Evolutionary conservation across 2,113 vertebrate species (phyloP).

Genomic region (Myotis davidii): DNA sequence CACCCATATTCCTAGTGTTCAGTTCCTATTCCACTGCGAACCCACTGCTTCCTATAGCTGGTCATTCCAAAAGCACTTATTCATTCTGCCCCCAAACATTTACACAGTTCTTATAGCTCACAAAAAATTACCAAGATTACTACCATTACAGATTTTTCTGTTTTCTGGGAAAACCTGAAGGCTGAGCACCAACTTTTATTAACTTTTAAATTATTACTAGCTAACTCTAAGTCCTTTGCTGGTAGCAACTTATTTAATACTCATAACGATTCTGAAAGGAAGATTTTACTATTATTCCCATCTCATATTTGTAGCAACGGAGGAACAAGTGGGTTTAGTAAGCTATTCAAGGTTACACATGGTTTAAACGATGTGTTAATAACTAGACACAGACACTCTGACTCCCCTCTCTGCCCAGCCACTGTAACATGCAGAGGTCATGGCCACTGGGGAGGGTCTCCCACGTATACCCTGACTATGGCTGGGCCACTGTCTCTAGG

Average conservation of each 20-base stretch:
- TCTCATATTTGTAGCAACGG: background rate
- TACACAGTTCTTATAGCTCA: background rate
- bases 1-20: too few species aligned
- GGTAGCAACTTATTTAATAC: background rate
- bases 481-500: background rate
- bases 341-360: background rate
- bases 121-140: background rate
- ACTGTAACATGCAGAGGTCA: background rate
- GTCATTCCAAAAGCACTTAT: background rate
- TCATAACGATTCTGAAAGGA: background rate
- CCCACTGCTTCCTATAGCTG: background rate
- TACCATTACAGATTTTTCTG: background rate
- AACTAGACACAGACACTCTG: background rate
- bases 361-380: too few species aligned
- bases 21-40: background rate
- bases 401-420: background rate
- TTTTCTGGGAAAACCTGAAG: background rate
- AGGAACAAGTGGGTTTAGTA: background rate
- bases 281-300: background rate
- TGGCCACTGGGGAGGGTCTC: accelerated
- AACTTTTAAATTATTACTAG: background rate
- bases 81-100: background rate
- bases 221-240: background rate
- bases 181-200: background rate
- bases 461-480: background rate